Conservation (phyloP, 2,888 invertebrate species). For the Apoderus coryli region DNA sequence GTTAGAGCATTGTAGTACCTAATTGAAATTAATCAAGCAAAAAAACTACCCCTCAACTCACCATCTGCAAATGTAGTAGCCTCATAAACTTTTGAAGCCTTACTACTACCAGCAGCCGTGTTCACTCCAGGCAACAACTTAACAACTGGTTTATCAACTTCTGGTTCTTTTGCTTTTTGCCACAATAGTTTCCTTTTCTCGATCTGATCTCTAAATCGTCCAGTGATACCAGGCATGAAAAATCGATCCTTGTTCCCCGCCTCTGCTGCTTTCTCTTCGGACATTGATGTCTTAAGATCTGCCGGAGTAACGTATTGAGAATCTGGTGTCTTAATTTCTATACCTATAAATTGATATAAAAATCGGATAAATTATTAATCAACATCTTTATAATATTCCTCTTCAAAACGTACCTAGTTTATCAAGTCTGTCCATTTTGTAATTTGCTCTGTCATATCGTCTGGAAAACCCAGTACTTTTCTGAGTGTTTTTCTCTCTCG, state of each 20-base stretch:
- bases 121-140: background rate
- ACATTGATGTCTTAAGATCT: conserved; percentile 34
- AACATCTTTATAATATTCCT: too few species aligned
- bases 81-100: conserved; percentile 47
- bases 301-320: conserved; percentile 24
- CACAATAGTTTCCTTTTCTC: conserved; percentile 87
- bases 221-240: conserved; percentile 33
- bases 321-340: conserved; percentile 29
- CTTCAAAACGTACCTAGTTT: too few species aligned
- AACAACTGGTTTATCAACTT: too few species aligned
- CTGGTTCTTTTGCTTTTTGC: too few species aligned
- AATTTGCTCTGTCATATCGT: conserved; percentile 33
- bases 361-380: too few species aligned
- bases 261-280: conserved; percentile 41
- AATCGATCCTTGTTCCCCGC: conserved; percentile 28
- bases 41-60: too few species aligned
- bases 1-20: too few species aligned
- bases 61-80: conserved; percentile 83
- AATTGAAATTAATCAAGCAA: too few species aligned
- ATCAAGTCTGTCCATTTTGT: conserved; percentile 34
- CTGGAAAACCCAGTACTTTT: conserved; percentile 20
- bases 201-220: conserved; percentile 75
- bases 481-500: conserved; percentile 21
- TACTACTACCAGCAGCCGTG: conserved; percentile 20
- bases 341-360: too few species aligned